A percentile compares a stretch with the other conserved stretches of the same genome.
These are phyloP conservation scores for Phalloptychus januarius DNA, from an alignment of 2,797 vertebrate genomes.

Conservation along the genomic window DNA sequence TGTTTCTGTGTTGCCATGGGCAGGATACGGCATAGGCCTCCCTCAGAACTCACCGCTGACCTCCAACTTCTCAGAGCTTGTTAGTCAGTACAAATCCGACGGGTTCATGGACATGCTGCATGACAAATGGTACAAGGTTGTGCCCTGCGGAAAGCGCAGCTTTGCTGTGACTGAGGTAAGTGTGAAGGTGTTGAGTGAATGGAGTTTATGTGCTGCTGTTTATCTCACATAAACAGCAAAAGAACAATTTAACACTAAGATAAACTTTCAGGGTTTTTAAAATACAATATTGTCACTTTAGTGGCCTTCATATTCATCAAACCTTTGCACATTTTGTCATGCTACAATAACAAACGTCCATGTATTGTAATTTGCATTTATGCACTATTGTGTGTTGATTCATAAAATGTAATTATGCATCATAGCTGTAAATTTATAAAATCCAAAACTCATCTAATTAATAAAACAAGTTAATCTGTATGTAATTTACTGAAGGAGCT, in stretches of 20 bases:
- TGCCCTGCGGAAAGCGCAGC: conserved; percentile 96
- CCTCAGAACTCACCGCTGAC: conserved; percentile 94
- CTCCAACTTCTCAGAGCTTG: conserved; percentile 95
- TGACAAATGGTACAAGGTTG: conserved; percentile 99
- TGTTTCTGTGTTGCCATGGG: conserved; percentile 23
- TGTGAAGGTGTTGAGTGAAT: neutral
- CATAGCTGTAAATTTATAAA: neutral
- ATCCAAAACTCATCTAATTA: neutral
- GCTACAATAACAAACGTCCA: neutral
- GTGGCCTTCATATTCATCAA: neutral
- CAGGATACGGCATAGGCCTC: conserved; percentile 97
- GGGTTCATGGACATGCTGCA: conserved; percentile 98
- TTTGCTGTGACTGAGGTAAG: conserved; percentile 95
- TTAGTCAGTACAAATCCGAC: conserved; percentile 97
- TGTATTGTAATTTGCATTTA: neutral
- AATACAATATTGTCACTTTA: neutral
- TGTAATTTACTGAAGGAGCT: neutral
- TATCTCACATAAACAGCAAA: neutral
- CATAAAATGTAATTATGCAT: too few species aligned
- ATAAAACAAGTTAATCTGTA: neutral
- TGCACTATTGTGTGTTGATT: too few species aligned
- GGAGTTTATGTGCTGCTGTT: conserved; percentile 4
- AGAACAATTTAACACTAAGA: neutral
- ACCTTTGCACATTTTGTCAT: neutral
- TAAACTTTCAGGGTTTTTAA: neutral